phyloP scores from a whole-genome alignment of 53 echinoderm and acorn worm species.

The Holothuria leucospilota region DNA sequence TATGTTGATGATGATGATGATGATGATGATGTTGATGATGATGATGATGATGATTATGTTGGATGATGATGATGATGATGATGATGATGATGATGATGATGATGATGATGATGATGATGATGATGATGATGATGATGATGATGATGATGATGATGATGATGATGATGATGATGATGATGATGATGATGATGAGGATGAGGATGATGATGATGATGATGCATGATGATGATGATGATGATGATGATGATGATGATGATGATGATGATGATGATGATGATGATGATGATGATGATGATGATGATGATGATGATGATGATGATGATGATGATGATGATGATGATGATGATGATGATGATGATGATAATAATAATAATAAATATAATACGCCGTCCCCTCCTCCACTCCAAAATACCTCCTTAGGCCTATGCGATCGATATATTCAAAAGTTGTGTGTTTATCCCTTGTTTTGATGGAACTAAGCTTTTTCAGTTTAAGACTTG shows the following conservation, averaged over 20 bases:
- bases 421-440: too few relatives aligned
- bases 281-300: not conserved
- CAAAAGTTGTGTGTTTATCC: too few relatives aligned
- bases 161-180: not conserved
- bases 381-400: not conserved
- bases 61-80: too few relatives aligned
- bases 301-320: not conserved
- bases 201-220: constrained; percentile 11
- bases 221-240: too few relatives aligned
- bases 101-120: not conserved
- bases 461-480: too few relatives aligned
- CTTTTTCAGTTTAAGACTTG: too few relatives aligned
- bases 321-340: not conserved
- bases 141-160: too few relatives aligned
- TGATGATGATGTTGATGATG: not conserved
- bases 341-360: not conserved
- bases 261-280: not conserved
- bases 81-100: constrained; percentile 21
- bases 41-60: too few relatives aligned
- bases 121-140: not conserved
- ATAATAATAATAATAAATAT: not conserved
- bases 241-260: too few relatives aligned
- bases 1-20: constrained; percentile 24
- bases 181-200: constrained; percentile 16
- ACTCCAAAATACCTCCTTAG: too few relatives aligned